Base-by-base conservation (phyloP, 64 coral and sea anemone genomes). In the Anthopleura sola region DNA sequence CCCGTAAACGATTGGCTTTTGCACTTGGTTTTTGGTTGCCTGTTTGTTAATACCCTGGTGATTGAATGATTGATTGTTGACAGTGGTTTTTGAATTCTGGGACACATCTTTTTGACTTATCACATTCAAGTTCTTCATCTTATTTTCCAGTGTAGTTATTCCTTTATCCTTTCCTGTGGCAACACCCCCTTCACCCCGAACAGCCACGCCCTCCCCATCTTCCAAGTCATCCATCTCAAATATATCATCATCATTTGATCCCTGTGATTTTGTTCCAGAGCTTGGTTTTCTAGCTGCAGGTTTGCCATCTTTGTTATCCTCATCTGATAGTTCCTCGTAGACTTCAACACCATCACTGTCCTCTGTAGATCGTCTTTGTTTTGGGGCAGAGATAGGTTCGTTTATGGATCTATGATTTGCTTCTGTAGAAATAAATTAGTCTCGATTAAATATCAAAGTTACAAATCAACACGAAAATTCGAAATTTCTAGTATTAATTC, bases 161-260 rank as follows among this genome's bases (percentile, higher is more conserved):
- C 0, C 57, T 54, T 39, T 75, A 23, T 10, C n/a, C 1, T 36
- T 49, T 12, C 49, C 32, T 77, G 24, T 14, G 8, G 23, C 33
- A 32, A n/a, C 78, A 32, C 11, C 19, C 68, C 0, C 40, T 75
- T n/a, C 68, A 6, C 31, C 8, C 2, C 23, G 21, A 26, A n/a
- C 36, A 60, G 75, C 66, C 29, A 46, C 19, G 20, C 68, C 71
- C 13, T 82, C 84, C 0, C 57, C 36, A 50, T 82, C 54, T 47
- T 49, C 78, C 18, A 83, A 28, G 33, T 83, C 82, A 56, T 83
- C 82, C 82, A 83, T 83, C 14, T 83, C 28, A n/a, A 83, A 83
- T 4, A 91, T 48, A 1, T 86, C 89, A 18, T 66, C 69, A 17
- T 49, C 82, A 55, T 33, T 12, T 79, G 24, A 23, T 19, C 7